These are phyloP conservation scores for Falco punctatus DNA, from an alignment of 2,113 vertebrate genomes.

Conservation along the genomic window DNA sequence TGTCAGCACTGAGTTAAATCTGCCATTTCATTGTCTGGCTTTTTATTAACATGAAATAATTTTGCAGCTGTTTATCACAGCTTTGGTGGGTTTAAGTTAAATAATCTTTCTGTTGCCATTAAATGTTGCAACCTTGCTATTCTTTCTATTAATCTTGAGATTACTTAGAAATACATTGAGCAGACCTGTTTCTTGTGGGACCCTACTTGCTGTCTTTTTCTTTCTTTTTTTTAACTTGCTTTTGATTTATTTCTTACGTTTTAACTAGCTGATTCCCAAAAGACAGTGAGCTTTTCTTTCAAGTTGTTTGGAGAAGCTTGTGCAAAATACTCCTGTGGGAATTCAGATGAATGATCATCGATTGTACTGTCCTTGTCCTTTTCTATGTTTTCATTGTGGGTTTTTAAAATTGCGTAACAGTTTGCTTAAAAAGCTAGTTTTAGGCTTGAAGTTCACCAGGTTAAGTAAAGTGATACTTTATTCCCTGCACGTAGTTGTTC, in stretches of 20 bases:
- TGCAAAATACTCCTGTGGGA: background rate
- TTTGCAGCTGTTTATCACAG: background rate
- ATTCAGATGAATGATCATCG: rapidly evolving
- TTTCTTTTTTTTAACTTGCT: too few relatives aligned
- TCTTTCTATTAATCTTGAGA: background rate
- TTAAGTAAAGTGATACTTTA: background rate
- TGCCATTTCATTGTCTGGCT: background rate
- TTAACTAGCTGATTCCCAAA: background rate
- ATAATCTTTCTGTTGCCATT: too few relatives aligned
- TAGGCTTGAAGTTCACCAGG: background rate
- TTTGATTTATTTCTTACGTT: background rate
- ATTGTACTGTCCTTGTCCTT: background rate
- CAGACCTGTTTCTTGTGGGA: too few relatives aligned
- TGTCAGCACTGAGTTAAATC: background rate
- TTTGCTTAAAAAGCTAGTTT: background rate
- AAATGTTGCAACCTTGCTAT: background rate
- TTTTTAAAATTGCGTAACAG: background rate
- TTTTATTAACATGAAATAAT: background rate
- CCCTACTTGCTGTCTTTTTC: background rate
- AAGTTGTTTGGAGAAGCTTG: background rate
- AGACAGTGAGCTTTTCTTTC: background rate
- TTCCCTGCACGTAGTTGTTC: background rate
- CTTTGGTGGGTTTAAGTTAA: background rate
- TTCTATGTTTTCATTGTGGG: rapidly evolving
- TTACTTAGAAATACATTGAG: rapidly evolving